Conservation (phyloP, 1,140 invertebrate genomes). For the Melitaea cinxia region DNA sequence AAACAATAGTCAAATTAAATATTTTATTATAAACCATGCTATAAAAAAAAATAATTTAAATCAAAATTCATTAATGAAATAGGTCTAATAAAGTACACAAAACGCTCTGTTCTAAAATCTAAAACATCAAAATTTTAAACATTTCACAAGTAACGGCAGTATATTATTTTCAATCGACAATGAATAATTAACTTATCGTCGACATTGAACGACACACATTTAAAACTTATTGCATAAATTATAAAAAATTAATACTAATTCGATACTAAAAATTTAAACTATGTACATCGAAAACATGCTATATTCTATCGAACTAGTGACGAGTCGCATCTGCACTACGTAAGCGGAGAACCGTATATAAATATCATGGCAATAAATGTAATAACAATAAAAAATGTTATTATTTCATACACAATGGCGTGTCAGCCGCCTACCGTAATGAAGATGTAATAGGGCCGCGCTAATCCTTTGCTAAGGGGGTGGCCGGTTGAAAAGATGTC, state of each 20-base stretch:
- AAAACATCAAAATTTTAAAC: not conserved
- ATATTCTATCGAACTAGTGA: slow-evolving; percentile 9
- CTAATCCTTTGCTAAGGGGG: slow-evolving; percentile 77
- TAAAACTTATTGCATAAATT: not conserved
- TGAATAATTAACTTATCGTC: slow-evolving; percentile 26
- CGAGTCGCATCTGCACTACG: slow-evolving; percentile 52
- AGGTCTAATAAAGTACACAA: no score
- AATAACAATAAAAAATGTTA: slow-evolving; percentile 69
- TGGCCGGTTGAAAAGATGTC: slow-evolving; percentile 77
- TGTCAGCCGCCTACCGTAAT: slow-evolving; percentile 78
- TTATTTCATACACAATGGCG: slow-evolving; percentile 61
- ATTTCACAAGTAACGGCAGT: not conserved
- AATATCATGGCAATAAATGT: slow-evolving; percentile 66
- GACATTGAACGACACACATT: slow-evolving; percentile 26
- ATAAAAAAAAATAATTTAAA: no score
- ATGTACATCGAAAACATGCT: not conserved
- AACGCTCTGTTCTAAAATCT: not conserved
- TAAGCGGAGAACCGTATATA: slow-evolving; percentile 70
- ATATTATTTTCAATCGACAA: slow-evolving; percentile 18
- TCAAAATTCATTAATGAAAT: no score
- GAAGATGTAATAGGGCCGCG: slow-evolving; percentile 78
- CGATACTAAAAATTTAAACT: not conserved
- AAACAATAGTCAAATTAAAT: no score
- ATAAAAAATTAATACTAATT: slow-evolving; percentile 11
- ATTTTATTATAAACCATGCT: no score